Conservation (phyloP, 2,113 vertebrate genomes). For the Phyllopteryx taeniolatus region DNA sequence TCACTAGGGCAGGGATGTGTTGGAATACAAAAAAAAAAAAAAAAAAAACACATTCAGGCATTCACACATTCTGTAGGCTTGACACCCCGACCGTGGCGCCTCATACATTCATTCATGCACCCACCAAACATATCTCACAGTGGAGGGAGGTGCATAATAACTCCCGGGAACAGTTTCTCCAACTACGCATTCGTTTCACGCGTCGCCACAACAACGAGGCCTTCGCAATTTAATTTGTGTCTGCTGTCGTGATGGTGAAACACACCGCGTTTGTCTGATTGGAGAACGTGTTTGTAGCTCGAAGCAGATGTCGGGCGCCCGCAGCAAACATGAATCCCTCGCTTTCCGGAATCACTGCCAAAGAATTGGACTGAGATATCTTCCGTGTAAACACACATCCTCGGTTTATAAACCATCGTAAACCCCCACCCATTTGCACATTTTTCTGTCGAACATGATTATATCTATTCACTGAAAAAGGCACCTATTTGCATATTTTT, state of each 20-base stretch:
- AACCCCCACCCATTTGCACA: too few relatives aligned
- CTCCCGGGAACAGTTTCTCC: slow-evolving; percentile 5
- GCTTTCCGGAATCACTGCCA: slow-evolving; percentile 13
- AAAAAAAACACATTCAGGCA: slow-evolving; percentile 47
- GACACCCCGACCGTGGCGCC: slow-evolving; percentile 8
- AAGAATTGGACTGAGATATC: slow-evolving; percentile 5
- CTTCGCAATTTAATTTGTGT: slow-evolving; percentile 29
- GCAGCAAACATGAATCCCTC: slow-evolving; percentile 2
- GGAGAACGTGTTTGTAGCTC: slow-evolving; percentile 2
- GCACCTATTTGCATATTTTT: too few relatives aligned
- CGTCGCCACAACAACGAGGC: slow-evolving; percentile 1
- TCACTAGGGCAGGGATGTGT: slow-evolving; percentile 39
- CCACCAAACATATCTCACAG: slow-evolving; percentile 35
- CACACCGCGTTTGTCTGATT: slow-evolving; percentile 17
- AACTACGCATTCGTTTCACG: slow-evolving; percentile 19
- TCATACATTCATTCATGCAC: slow-evolving; percentile 63
- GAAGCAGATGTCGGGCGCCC: slow-evolving; percentile 31
- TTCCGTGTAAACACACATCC: neutral
- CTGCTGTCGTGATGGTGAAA: slow-evolving; percentile 31
- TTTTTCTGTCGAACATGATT: too few relatives aligned
- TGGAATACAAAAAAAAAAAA: slow-evolving; percentile 20
- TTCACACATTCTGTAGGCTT: slow-evolving; percentile 40
- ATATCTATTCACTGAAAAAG: too few relatives aligned
- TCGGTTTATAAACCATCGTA: too few relatives aligned
- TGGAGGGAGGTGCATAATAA: slow-evolving; percentile 25